Evolutionary conservation across 2,113 vertebrate species (phyloP).

Genomic region (Pachyramphus minor): DNA sequence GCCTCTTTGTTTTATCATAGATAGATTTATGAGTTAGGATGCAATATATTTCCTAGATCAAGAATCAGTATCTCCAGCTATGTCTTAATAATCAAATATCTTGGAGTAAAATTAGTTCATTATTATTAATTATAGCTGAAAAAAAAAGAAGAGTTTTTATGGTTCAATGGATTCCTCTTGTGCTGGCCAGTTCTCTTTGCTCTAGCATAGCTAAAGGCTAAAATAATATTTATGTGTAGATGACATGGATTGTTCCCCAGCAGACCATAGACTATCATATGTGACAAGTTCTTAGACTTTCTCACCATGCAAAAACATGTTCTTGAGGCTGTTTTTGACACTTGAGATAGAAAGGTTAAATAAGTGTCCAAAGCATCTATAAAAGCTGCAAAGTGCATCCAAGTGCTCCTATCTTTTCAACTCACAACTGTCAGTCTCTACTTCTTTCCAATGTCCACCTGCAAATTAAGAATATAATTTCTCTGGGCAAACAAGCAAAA

Average conservation of each 20-base stretch:
- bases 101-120: neutral
- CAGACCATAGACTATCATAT: neutral
- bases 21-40: neutral
- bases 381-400: neutral
- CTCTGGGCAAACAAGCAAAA: neutral
- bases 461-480: neutral
- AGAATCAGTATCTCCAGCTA: neutral
- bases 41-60: neutral
- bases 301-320: neutral
- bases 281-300: neutral
- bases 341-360: neutral
- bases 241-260: neutral
- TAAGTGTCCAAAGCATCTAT: neutral
- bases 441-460: neutral
- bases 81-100: neutral
- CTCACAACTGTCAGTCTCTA: neutral
- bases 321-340: neutral
- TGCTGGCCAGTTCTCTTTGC: neutral
- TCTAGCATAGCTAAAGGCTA: neutral
- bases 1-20: neutral
- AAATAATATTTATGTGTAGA: neutral
- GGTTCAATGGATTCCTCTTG: neutral
- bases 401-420: neutral
- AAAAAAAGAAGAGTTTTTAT: neutral
- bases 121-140: neutral